phyloP scores from a whole-genome alignment of 2,113 vertebrate genomes.

The Gavia stellata region DNA sequence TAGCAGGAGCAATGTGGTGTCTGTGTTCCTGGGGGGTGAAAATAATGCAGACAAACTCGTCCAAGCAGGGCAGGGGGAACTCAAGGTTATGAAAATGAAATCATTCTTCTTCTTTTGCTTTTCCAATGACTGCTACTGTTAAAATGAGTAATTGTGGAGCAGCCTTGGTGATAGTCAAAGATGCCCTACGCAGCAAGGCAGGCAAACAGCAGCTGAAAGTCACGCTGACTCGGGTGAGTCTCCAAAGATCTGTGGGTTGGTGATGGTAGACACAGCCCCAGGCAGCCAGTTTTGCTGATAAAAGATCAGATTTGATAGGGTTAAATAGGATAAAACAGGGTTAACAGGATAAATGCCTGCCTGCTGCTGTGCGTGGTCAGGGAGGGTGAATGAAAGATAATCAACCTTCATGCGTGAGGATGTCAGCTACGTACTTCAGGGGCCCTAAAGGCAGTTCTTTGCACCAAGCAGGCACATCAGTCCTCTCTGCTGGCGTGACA shows the following conservation, averaged over 20 bases:
- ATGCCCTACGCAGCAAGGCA: background rate
- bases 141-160: constrained; percentile 45
- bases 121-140: constrained; percentile 26
- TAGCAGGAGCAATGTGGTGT: background rate
- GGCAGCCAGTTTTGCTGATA: background rate
- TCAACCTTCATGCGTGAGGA: rapidly evolving
- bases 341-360: background rate
- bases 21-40: background rate
- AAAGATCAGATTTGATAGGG: background rate
- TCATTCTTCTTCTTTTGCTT: constrained; percentile 55
- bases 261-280: background rate
- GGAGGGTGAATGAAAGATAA: background rate
- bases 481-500: background rate
- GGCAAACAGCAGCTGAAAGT: background rate
- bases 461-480: background rate
- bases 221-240: background rate
- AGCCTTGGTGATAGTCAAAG: background rate
- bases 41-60: background rate
- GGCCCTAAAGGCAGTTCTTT: background rate
- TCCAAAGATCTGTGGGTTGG: background rate
- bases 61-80: constrained; percentile 31
- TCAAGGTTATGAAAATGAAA: constrained; percentile 62
- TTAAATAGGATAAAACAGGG: background rate
- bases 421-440: background rate
- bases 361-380: background rate